phyloP scores from a whole-genome alignment of 2,797 vertebrate genomes.

The Pygocentrus nattereri region DNA sequence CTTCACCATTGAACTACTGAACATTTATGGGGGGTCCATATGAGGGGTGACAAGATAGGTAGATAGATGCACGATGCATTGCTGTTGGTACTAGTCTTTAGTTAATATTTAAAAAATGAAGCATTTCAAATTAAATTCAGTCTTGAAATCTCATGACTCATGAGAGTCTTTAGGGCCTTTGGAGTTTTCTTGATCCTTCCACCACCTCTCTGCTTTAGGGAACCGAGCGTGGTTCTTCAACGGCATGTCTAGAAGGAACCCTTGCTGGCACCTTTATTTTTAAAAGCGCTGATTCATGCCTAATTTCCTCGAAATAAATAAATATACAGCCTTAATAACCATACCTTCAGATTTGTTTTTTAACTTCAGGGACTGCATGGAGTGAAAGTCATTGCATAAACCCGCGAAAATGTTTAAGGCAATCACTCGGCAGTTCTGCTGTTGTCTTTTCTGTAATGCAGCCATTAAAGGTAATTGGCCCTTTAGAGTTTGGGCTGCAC shows the following conservation, averaged over 20 bases:
- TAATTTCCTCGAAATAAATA: background rate
- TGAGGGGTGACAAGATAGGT: no score
- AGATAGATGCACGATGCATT: no score
- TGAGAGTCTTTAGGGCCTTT: no score
- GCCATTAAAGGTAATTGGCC: slow-evolving; percentile 62
- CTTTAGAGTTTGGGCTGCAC: slow-evolving; percentile 57
- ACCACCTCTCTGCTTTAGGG: no score
- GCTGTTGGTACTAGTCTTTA: no score
- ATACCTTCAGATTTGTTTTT: background rate
- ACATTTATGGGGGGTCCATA: no score
- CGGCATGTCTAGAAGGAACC: background rate
- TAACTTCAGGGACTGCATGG: background rate
- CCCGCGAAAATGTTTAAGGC: slow-evolving; percentile 29
- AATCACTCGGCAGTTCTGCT: slow-evolving; percentile 29
- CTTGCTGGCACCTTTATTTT: background rate
- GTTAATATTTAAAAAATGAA: no score
- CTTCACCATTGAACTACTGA: no score
- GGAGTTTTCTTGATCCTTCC: no score
- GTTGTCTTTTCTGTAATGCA: slow-evolving; percentile 54
- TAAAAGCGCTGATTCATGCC: background rate
- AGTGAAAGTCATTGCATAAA: slow-evolving; percentile 1
- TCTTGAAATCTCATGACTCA: no score
- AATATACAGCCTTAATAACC: background rate
- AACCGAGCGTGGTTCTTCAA: no score
- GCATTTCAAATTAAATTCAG: no score